A percentile compares a stretch with the other conserved stretches of the same genome.
Conservation (phyloP, 2,113 vertebrate species). For the Caretta caretta region DNA sequence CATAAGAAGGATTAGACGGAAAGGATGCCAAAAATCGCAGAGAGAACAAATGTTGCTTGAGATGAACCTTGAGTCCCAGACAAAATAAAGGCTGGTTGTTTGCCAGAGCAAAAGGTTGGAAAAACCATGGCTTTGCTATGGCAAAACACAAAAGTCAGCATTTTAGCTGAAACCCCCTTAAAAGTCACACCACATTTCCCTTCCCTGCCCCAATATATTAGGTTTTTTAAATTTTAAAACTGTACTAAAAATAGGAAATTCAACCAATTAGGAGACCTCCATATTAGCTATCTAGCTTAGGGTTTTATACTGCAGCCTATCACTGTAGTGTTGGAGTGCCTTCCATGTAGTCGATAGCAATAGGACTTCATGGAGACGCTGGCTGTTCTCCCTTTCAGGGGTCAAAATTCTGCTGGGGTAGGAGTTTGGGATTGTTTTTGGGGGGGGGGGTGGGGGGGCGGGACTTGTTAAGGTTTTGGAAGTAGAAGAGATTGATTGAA, state of each 20-base stretch:
- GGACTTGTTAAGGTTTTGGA: neutral
- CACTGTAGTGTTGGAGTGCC: neutral
- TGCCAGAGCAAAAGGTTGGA: neutral
- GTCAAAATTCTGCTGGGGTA: neutral
- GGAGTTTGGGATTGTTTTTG: neutral
- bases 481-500: neutral
- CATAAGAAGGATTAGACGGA: neutral
- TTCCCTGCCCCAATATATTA: neutral
- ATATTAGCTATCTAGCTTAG: neutral
- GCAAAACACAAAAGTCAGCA: neutral
- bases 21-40: slow-evolving; percentile 14
- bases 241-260: neutral
- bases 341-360: neutral
- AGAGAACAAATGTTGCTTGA: slow-evolving; percentile 23
- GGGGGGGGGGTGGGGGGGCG: neutral
- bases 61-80: neutral
- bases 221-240: neutral
- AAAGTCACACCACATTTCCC: neutral
- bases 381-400: neutral
- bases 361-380: neutral
- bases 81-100: neutral
- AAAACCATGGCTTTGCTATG: neutral
- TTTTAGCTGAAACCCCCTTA: neutral
- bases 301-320: neutral
- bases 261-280: neutral